Evolutionary conservation across 2,113 vertebrate species (phyloP).

Genomic region (Morone saxatilis): DNA sequence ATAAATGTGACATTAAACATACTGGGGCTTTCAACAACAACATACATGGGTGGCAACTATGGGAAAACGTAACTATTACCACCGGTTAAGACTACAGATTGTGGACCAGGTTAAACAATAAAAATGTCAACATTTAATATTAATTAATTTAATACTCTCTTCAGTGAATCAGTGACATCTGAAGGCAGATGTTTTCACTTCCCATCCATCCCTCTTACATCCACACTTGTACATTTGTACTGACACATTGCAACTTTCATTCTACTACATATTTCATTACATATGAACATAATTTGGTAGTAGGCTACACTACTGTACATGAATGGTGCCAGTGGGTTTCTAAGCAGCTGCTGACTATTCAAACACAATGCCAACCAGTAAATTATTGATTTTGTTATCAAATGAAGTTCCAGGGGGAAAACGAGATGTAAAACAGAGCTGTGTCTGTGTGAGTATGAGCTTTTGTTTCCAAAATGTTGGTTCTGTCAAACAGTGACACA

Average conservation of each 20-base stretch:
- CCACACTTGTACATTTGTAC: too few species aligned
- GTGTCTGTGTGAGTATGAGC: not conserved
- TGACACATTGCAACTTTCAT: too few species aligned
- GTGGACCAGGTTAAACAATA: not conserved
- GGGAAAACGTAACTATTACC: not conserved
- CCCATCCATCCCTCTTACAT: too few species aligned
- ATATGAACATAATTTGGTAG: not conserved
- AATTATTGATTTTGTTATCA: not conserved
- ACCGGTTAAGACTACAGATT: not conserved
- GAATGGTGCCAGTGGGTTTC: not conserved
- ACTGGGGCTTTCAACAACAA: not conserved
- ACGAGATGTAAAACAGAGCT: not conserved
- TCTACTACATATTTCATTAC: too few species aligned
- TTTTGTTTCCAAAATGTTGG: not conserved
- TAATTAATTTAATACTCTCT: too few species aligned
- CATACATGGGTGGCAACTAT: too few species aligned
- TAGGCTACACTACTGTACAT: not conserved
- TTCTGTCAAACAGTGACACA: not conserved
- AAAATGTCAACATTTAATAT: not conserved
- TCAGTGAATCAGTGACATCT: not conserved
- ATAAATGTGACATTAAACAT: slow-evolving; percentile 4
- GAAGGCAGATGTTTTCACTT: too few species aligned
- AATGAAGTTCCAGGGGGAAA: too few species aligned
- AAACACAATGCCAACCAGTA: not conserved
- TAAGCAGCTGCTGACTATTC: not conserved